Base-by-base conservation (phyloP, 2,888 invertebrate species). In the Diarsia rubi region DNA sequence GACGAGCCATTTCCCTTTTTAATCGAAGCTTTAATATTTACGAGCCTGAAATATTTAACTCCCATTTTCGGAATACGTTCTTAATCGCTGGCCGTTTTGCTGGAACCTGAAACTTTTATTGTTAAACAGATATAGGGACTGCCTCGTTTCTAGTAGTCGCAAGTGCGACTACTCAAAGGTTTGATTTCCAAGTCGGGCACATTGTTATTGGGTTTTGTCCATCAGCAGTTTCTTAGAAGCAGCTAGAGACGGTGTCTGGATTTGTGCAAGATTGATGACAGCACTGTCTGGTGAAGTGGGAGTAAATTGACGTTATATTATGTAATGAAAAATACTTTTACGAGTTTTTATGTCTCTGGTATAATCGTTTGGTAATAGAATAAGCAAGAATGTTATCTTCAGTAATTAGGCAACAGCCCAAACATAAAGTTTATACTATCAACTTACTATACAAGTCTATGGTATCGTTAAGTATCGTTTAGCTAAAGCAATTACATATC, bases 11-110 rank as follows among this genome's bases (percentile, higher is more conserved):
- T 80, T 73, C 75, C 68, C 37, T 81, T 80, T 84, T 84, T 84
- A 80, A 80, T 84, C 81, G 81, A 80, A 73, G 67, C 84, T 74
- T 81, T 81, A 80, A 84, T 80, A 80, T 84, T 80, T 63, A 80
- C 67, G 84, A 80, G 54, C 27, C 59, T 80, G 81, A 73, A 84
- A 81, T 84, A 84, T 84, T 80, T 65, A 73, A 60, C 44, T 49
- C 59, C 69, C 84, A 74, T 81, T 81, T 82, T 54, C 37, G 27
- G 64, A 84, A 81, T 62, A 73, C 64, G 81, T 80, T 60, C 74
- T 67, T 73, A 80, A 79, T 79, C 73, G 84, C 66, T 63, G 72
- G 12, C 72, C 59, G 14, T 79, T n/a, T 57, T 62, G 37, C 27
- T 12, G n/a, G 14, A 52, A 24, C 24, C 42, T 11, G 42, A 42